Percentiles rank a stretch among this genome's conserved stretches.
Evolutionary conservation across 1,140 invertebrate species (phyloP).

Genomic region (Caenorhabditis remanei): DNA sequence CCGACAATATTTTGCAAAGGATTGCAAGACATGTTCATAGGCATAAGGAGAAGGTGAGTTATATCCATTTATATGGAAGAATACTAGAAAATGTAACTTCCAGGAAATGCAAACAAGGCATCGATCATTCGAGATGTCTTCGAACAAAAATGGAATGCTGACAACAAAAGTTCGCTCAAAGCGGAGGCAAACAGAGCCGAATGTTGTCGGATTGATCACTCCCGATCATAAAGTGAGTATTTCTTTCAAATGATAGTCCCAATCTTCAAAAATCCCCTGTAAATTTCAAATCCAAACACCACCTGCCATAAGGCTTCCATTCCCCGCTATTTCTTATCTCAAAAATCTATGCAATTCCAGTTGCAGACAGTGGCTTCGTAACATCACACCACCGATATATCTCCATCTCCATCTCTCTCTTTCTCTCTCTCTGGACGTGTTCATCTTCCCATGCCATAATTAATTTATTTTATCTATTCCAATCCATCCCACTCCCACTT

Average conservation of each 20-base stretch:
- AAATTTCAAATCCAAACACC: not conserved
- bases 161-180: slow-evolving; percentile 56
- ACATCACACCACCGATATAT: not conserved
- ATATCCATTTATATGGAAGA: not conserved
- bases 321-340: not conserved
- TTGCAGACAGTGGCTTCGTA: slow-evolving; percentile 46
- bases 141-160: slow-evolving; percentile 64
- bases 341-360: slow-evolving; percentile 53
- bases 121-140: slow-evolving; percentile 59
- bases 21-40: slow-evolving; percentile 58
- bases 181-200: slow-evolving; percentile 68
- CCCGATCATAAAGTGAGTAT: slow-evolving; percentile 45
- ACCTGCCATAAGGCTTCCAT: too few relatives aligned
- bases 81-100: not conserved
- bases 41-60: not conserved
- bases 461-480: slow-evolving; percentile 12
- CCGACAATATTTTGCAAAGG: slow-evolving; percentile 65
- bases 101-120: slow-evolving; percentile 68
- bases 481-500: not conserved
- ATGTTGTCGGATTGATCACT: slow-evolving; percentile 67
- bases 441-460: slow-evolving; percentile 49
- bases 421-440: not conserved
- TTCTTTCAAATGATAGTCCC: too few relatives aligned
- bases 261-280: not conserved
- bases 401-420: slow-evolving; percentile 4